phyloP scores from a whole-genome alignment of 2,113 vertebrate genomes.

The Sciurus niger region DNA sequence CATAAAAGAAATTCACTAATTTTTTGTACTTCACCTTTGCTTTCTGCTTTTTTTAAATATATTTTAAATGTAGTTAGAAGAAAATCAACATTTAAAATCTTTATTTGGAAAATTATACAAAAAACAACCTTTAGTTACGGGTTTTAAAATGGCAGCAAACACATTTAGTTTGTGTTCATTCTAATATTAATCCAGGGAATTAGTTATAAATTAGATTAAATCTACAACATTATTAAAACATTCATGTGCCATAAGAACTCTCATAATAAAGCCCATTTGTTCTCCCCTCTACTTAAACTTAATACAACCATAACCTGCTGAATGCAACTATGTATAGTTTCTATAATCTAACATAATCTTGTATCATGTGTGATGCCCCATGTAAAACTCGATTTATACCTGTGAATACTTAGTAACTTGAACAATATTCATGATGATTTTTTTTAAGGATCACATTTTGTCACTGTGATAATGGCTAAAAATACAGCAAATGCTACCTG shows the following conservation, averaged over 20 bases:
- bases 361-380: background rate
- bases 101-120: constrained; percentile 61
- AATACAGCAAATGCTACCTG: background rate
- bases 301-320: constrained; percentile 52
- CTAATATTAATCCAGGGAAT: constrained; percentile 17
- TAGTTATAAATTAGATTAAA: constrained; percentile 49
- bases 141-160: constrained; percentile 54
- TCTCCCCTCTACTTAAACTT: constrained; percentile 37
- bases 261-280: background rate
- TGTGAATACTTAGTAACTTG: constrained; percentile 1
- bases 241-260: background rate
- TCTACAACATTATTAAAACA: constrained; percentile 53
- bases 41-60: constrained; percentile 10
- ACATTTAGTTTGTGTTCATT: constrained; percentile 19
- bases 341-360: constrained; percentile 10
- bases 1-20: constrained; percentile 58
- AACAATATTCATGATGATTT: constrained; percentile 39
- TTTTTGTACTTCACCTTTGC: background rate
- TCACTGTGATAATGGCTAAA: constrained; percentile 24
- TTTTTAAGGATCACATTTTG: constrained; percentile 51
- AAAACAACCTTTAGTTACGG: constrained; percentile 43
- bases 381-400: background rate
- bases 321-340: background rate
- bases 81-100: constrained; percentile 46
- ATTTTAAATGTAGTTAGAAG: constrained; percentile 42